Evolutionary conservation across 1,140 invertebrate genomes (phyloP).

Genomic region (Pachypeltis micranthus): DNA sequence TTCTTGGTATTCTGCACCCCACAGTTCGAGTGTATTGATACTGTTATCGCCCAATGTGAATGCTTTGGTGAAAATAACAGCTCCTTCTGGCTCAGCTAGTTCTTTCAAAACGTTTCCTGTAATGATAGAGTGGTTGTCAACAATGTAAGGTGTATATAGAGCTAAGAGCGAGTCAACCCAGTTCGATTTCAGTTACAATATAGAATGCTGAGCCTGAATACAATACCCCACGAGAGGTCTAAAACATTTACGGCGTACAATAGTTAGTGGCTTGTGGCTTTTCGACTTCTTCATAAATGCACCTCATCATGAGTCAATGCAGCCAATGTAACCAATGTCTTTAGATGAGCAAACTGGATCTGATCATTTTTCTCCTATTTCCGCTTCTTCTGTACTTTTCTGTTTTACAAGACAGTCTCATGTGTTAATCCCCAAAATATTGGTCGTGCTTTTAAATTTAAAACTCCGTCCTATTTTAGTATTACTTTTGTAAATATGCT

Average conservation of each 20-base stretch:
- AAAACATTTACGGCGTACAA: not conserved
- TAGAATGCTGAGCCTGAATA: not conserved
- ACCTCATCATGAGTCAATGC: too few species aligned
- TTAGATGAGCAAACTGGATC: too few species aligned
- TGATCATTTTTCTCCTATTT: too few species aligned
- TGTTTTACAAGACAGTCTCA: too few species aligned
- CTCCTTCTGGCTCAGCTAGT: conserved; percentile 84
- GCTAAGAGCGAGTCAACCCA: not conserved
- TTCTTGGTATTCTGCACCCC: conserved; percentile 98
- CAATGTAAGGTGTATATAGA: not conserved
- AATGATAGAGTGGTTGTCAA: conserved; percentile 22
- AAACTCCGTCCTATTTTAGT: too few species aligned
- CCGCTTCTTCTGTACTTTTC: too few species aligned
- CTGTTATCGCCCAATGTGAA: conserved; percentile 92
- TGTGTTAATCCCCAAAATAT: too few species aligned
- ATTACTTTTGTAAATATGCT: too few species aligned
- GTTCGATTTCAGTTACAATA: not conserved
- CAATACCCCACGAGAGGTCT: not conserved
- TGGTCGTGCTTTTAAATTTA: too few species aligned
- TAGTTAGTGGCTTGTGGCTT: too few species aligned
- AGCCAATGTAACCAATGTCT: too few species aligned
- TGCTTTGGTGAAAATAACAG: conserved; percentile 73
- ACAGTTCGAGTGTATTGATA: conserved; percentile 82
- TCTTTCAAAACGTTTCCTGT: conserved; percentile 92
- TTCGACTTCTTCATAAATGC: too few species aligned